phyloP scores from a whole-genome alignment of 2,113 vertebrate species.

The Symphodus melops region DNA sequence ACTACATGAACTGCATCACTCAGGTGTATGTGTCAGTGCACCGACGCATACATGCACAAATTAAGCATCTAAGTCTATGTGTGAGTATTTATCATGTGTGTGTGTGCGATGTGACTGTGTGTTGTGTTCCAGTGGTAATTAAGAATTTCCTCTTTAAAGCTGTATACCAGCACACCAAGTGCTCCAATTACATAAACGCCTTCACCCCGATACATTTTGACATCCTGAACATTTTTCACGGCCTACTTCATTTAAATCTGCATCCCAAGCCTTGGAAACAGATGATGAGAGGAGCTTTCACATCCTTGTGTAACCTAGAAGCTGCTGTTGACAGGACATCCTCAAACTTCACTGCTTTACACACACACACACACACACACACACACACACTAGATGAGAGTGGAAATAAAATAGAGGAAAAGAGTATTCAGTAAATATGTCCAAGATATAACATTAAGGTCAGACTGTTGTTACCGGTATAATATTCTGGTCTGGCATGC shows the following conservation, averaged over 20 bases:
- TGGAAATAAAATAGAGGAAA: constrained; percentile 47
- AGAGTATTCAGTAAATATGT: constrained; percentile 13
- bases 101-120: constrained; percentile 1
- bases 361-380: constrained; percentile 41
- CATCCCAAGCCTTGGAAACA: constrained; percentile 66
- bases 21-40: constrained; percentile 59
- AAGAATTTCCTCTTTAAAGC: constrained; percentile 51
- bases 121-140: constrained; percentile 46
- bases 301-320: constrained; percentile 52
- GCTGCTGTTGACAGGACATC: constrained; percentile 57
- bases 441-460: constrained; percentile 10
- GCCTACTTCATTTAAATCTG: constrained; percentile 74
- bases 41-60: constrained; percentile 18
- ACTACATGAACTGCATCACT: constrained; percentile 53
- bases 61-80: constrained; percentile 12
- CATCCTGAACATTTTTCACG: constrained; percentile 75
- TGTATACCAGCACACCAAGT: constrained; percentile 57
- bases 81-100: background rate
- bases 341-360: constrained; percentile 67
- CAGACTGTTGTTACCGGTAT: constrained; percentile 5
- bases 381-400: constrained; percentile 41
- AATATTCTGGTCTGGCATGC: constrained; percentile 17
- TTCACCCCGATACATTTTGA: constrained; percentile 74
- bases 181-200: constrained; percentile 72
- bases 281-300: constrained; percentile 53